phyloP scores from a whole-genome alignment of 2,888 invertebrate species.

The Sclerodermus sp. region DNA sequence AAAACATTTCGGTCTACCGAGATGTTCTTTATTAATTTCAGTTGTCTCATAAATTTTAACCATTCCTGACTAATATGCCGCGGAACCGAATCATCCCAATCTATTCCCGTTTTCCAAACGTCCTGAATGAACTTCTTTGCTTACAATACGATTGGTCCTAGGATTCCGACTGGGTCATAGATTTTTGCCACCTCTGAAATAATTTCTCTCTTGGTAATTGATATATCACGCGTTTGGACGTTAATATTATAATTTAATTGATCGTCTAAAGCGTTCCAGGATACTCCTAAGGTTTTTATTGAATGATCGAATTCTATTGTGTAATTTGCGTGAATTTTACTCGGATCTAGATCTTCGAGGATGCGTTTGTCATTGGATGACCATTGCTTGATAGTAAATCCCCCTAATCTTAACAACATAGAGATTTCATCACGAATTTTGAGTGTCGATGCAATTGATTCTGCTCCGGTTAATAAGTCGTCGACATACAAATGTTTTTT shows the following conservation, averaged over 20 bases:
- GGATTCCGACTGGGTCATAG: slow-evolving; percentile 5
- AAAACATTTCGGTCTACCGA: neutral
- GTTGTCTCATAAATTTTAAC: neutral
- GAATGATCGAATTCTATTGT: neutral
- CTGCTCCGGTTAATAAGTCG: neutral
- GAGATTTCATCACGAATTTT: slow-evolving; percentile 5
- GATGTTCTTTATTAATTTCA: neutral
- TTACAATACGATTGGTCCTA: neutral
- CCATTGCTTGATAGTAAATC: slow-evolving; percentile 7
- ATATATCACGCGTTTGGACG: neutral
- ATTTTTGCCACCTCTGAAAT: slow-evolving; percentile 5
- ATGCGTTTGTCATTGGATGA: slow-evolving; percentile 1
- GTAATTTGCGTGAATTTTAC: neutral
- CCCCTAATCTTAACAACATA: neutral
- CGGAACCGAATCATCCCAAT: slow-evolving; percentile 7
- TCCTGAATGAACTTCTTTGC: slow-evolving; percentile 2
- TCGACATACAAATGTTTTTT: neutral
- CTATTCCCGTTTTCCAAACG: neutral
- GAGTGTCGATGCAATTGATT: neutral
- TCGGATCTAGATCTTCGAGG: neutral
- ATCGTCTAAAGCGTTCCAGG: neutral
- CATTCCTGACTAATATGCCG: neutral
- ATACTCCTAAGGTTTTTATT: slow-evolving; percentile 5
- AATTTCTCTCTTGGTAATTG: neutral
- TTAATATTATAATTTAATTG: neutral